These are phyloP conservation scores for Ctenoplectra terminalis DNA, from an alignment of 1,140 invertebrate genomes.

Conservation along the genomic window DNA sequence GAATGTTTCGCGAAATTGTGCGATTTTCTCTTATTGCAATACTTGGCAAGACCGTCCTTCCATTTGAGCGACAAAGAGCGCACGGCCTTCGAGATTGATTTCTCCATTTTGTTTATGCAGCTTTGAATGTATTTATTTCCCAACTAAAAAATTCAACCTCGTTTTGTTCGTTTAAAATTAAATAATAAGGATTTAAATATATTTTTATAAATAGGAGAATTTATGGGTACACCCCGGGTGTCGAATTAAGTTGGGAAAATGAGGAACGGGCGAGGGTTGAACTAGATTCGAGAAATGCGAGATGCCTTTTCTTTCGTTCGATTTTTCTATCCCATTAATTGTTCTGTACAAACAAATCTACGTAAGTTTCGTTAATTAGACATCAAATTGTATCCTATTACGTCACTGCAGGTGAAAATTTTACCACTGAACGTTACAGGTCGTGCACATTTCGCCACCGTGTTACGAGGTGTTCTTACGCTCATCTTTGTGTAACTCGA, in stretches of 20 bases:
- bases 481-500: too few species aligned
- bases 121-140: neutral
- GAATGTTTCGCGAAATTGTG: too few species aligned
- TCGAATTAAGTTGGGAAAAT: too few species aligned
- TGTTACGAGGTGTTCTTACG: too few species aligned
- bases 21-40: neutral
- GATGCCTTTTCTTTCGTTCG: too few species aligned
- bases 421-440: neutral
- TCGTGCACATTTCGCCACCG: neutral
- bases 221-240: too few species aligned
- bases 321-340: neutral
- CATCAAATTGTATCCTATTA: neutral
- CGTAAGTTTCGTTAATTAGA: neutral
- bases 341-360: neutral
- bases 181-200: too few species aligned
- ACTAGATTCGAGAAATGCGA: too few species aligned
- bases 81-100: neutral
- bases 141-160: too few species aligned
- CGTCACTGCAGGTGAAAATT: neutral
- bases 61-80: neutral
- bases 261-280: too few species aligned
- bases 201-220: too few species aligned
- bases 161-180: neutral
- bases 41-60: neutral
- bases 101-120: neutral